phyloP scores from a whole-genome alignment of 1,140 invertebrate genomes.

The Pogonomyrmex barbatus region DNA sequence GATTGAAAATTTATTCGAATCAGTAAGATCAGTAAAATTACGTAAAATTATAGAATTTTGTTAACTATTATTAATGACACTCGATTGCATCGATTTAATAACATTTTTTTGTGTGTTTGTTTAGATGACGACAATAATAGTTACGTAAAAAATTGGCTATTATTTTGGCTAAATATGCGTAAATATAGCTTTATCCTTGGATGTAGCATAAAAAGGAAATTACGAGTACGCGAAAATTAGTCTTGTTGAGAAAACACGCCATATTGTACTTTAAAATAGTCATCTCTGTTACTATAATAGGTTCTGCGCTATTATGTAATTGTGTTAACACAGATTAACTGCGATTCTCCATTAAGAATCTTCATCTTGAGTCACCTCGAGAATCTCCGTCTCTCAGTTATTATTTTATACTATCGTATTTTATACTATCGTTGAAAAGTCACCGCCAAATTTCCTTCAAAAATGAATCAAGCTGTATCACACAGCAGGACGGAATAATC shows the following conservation, averaged over 20 bases:
- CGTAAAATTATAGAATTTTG: neutral
- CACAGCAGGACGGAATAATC: neutral
- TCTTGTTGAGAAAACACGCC: neutral
- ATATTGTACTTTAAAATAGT: conserved; percentile 7
- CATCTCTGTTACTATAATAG: neutral
- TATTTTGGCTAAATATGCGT: neutral
- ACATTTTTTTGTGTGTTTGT: neutral
- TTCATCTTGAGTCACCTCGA: conserved; percentile 1
- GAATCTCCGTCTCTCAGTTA: conserved; percentile 17
- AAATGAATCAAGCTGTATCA: neutral
- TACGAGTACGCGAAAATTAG: neutral
- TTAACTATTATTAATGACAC: neutral
- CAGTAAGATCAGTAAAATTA: neutral
- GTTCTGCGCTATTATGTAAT: conserved; percentile 13
- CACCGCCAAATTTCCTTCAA: neutral
- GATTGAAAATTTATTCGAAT: neutral
- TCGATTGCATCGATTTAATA: neutral
- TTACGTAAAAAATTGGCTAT: neutral
- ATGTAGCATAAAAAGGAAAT: neutral
- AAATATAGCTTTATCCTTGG: neutral
- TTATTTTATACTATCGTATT: too few species aligned
- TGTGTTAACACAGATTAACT: neutral
- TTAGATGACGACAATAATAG: neutral
- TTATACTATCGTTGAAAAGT: conserved; percentile 11
- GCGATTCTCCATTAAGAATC: conserved; percentile 35